Evolutionary conservation across 2,113 vertebrate species (phyloP).

Genomic region (Heterotilapia buettikoferi): DNA sequence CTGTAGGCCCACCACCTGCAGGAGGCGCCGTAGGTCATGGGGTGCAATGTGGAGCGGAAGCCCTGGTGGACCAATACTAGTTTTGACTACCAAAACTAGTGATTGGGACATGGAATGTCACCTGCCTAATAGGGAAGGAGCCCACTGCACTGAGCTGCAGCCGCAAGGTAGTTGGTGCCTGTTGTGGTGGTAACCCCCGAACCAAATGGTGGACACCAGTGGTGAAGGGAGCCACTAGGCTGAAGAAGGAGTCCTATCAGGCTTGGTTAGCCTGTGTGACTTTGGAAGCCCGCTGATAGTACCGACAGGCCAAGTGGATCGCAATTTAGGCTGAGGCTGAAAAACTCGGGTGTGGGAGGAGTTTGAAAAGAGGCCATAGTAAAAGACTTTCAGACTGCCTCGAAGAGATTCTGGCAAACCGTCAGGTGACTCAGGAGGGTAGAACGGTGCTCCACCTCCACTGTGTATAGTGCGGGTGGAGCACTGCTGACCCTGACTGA

Average conservation of each 20-base stretch:
- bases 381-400: too few relatives aligned
- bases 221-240: not conserved
- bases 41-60: not conserved
- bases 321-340: fast-evolving
- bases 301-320: not conserved
- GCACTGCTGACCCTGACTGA: too few relatives aligned
- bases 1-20: not conserved
- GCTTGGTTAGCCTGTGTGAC: not conserved
- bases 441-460: too few relatives aligned
- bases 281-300: not conserved
- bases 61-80: not conserved
- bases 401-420: too few relatives aligned
- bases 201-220: not conserved
- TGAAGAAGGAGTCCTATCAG: not conserved
- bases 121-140: not conserved
- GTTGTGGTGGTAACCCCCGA: not conserved
- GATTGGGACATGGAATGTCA: not conserved
- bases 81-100: not conserved
- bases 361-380: not conserved
- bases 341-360: not conserved
- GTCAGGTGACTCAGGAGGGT: too few relatives aligned
- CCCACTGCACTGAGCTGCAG: not conserved
- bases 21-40: fast-evolving
- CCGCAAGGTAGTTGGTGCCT: not conserved
- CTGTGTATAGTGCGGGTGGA: too few relatives aligned